A percentile compares a stretch with the other conserved stretches of the same genome.
These are phyloP conservation scores for Andricus curvator DNA, from an alignment of 2,888 invertebrate species.

Conservation along the genomic window DNA sequence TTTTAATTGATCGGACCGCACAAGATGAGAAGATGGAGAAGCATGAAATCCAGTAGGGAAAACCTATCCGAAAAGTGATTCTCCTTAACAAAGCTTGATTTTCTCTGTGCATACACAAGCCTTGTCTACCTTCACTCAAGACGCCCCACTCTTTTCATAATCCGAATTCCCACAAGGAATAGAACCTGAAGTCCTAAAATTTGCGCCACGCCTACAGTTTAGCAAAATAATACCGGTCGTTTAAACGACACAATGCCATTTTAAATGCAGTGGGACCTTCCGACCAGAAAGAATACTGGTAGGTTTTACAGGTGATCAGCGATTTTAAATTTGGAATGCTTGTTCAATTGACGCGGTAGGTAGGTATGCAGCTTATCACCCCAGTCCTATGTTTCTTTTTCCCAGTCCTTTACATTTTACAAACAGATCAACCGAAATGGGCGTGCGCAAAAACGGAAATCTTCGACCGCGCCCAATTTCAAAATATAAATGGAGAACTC, in stretches of 20 bases:
- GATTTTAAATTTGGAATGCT: conserved; percentile 18
- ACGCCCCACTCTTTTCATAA: conserved; percentile 32
- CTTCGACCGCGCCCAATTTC: conserved; percentile 31
- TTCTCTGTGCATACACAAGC: conserved; percentile 26
- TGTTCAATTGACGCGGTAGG: conserved; percentile 24
- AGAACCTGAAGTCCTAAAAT: conserved; percentile 19
- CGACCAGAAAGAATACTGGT: background rate
- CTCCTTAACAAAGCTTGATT: conserved; percentile 14
- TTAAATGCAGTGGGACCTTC: conserved; percentile 56
- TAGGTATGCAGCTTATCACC: conserved; percentile 37
- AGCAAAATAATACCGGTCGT: conserved; percentile 70
- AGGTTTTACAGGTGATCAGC: conserved; percentile 36
- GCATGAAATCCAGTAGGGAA: background rate
- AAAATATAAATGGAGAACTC: conserved; percentile 10
- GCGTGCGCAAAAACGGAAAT: conserved; percentile 33
- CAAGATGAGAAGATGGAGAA: background rate
- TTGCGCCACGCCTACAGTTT: conserved; percentile 68
- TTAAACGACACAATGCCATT: conserved; percentile 66
- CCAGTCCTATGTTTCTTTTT: conserved; percentile 25
- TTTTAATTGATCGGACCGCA: background rate
- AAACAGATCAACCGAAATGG: conserved; percentile 19
- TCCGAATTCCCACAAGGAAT: conserved; percentile 35
- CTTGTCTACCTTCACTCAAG: conserved; percentile 27
- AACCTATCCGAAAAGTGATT: conserved; percentile 15
- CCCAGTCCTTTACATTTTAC: conserved; percentile 21